Evolutionary conservation across 2,113 vertebrate species (phyloP).

Genomic region (Cottus gobio): DNA sequence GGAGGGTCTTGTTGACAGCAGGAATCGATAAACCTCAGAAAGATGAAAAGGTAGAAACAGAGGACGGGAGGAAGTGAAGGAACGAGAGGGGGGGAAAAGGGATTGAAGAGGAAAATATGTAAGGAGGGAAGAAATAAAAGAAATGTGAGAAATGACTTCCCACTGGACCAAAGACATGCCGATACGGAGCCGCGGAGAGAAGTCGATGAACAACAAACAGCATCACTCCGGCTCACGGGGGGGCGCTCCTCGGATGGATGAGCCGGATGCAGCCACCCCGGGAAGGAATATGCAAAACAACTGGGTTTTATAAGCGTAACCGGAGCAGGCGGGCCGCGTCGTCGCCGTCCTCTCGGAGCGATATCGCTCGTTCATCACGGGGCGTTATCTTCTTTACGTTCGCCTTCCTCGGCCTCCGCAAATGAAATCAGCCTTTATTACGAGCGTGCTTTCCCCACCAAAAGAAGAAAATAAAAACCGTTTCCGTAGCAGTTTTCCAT

Average conservation of each 20-base stretch:
- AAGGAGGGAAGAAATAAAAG: constrained; percentile 16
- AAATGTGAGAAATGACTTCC: constrained; percentile 30
- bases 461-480: too few species aligned
- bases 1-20: constrained; percentile 55
- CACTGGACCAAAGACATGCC: constrained; percentile 22
- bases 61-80: constrained; percentile 32
- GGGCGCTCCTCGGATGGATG: too few species aligned
- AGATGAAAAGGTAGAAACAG: constrained; percentile 54
- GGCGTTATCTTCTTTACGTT: constrained; percentile 33
- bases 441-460: constrained; percentile 39
- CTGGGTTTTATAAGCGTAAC: constrained; percentile 31
- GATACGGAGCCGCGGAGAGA: constrained; percentile 7
- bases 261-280: constrained; percentile 18
- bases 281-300: constrained; percentile 41
- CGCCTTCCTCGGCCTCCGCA: constrained; percentile 35
- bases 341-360: constrained; percentile 8
- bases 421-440: constrained; percentile 71
- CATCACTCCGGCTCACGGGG: too few species aligned
- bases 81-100: neutral
- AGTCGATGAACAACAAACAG: constrained; percentile 25
- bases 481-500: constrained; percentile 60
- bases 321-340: neutral
- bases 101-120: constrained; percentile 16
- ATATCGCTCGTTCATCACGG: constrained; percentile 53
- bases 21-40: constrained; percentile 62